Percentiles rank a stretch among this genome's conserved stretches.
Evolutionary conservation across 1,140 invertebrate genomes (phyloP).

Genomic region (Mizuhopecten yessoensis): DNA sequence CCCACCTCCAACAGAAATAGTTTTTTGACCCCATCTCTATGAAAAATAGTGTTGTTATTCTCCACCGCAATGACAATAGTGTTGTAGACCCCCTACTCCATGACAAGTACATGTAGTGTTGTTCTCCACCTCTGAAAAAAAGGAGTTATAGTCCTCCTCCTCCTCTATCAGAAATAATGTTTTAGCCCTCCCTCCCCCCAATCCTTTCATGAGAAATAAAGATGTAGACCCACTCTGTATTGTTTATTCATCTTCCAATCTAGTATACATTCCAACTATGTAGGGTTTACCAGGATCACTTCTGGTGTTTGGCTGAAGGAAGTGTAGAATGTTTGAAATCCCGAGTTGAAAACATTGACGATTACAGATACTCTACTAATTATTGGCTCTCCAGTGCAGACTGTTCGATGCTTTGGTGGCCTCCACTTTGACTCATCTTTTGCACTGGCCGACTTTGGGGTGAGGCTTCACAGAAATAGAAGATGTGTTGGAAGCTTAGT

Average conservation of each 20-base stretch:
- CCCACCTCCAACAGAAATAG: too few relatives aligned
- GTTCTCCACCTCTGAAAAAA: too few relatives aligned
- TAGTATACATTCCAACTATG: too few relatives aligned
- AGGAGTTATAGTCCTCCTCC: too few relatives aligned
- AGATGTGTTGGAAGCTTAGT: background rate
- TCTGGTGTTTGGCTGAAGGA: background rate
- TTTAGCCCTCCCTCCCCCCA: too few relatives aligned
- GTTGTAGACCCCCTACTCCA: too few relatives aligned
- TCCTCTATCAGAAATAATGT: background rate
- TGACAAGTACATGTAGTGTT: too few relatives aligned
- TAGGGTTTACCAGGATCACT: background rate
- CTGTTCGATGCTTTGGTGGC: background rate
- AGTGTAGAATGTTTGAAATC: background rate
- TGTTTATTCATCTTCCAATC: background rate
- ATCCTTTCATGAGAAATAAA: too few relatives aligned
- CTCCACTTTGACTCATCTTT: slow-evolving; percentile 25
- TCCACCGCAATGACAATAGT: too few relatives aligned
- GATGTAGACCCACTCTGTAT: too few relatives aligned
- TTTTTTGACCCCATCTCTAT: too few relatives aligned
- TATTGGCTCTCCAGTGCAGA: background rate
- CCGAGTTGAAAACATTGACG: background rate
- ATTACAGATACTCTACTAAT: background rate
- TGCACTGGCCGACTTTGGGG: background rate
- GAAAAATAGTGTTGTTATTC: too few relatives aligned
- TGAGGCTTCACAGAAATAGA: background rate